Evolutionary conservation across 2,797 vertebrate genomes (phyloP).

Genomic region (Micrastur ruficollis): DNA sequence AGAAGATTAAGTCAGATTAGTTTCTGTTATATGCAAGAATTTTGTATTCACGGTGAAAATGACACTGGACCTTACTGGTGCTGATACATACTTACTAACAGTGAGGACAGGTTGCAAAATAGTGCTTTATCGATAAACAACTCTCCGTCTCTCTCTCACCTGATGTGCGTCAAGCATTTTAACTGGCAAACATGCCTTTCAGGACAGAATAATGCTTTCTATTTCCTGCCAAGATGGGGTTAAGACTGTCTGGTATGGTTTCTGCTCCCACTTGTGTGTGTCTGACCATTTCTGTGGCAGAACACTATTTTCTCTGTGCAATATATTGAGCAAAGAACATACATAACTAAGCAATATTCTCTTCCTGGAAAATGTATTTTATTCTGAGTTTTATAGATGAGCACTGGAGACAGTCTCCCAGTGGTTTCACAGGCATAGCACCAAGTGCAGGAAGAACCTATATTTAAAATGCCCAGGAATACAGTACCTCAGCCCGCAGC

Average conservation of each 20-base stretch:
- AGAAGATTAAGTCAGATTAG: slow-evolving; percentile 34
- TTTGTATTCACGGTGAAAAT: slow-evolving; percentile 25
- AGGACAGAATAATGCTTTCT: neutral
- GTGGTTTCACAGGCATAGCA: neutral
- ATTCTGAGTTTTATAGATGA: neutral
- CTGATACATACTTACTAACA: neutral
- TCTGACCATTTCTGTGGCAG: neutral
- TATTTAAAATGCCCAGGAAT: rapidly evolving
- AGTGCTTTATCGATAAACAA: neutral
- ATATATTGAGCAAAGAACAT: neutral
- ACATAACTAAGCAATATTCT: neutral
- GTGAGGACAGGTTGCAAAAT: neutral
- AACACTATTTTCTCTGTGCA: neutral
- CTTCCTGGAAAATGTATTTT: neutral
- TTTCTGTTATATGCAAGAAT: slow-evolving; percentile 16
- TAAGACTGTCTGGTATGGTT: neutral
- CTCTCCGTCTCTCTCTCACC: neutral
- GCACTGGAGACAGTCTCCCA: neutral
- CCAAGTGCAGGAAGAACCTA: neutral
- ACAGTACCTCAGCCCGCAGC: neutral
- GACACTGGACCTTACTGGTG: neutral
- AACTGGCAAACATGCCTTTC: neutral
- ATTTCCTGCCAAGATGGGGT: neutral
- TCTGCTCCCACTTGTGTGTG: neutral
- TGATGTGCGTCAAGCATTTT: neutral